These are phyloP conservation scores for Tetrao urogallus DNA, from an alignment of 2,113 vertebrate genomes.

Conservation along the genomic window DNA sequence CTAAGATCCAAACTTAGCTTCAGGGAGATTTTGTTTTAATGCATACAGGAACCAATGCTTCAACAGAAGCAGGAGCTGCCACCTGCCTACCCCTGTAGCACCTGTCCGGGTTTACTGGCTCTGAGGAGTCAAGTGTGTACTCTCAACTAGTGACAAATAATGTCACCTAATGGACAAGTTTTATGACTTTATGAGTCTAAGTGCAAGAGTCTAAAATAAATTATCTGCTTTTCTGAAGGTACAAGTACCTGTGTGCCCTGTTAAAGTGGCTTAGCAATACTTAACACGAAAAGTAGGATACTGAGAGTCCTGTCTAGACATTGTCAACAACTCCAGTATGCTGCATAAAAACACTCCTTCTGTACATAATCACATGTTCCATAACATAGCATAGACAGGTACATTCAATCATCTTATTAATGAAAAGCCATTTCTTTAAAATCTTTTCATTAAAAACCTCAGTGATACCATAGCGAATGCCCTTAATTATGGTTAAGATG, in stretches of 20 bases:
- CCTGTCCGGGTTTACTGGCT: not conserved
- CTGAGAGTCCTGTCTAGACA: not conserved
- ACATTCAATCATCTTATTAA: not conserved
- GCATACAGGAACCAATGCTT: not conserved
- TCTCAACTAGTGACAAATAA: not conserved
- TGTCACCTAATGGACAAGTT: not conserved
- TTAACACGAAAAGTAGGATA: not conserved
- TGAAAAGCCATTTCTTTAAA: not conserved
- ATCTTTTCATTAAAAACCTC: not conserved
- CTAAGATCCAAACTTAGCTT: not conserved
- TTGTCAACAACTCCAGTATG: not conserved
- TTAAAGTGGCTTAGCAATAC: not conserved
- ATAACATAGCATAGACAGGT: not conserved
- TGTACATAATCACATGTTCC: not conserved
- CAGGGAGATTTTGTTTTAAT: not conserved
- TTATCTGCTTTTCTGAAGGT: slow-evolving; percentile 11
- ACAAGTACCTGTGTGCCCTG: not conserved
- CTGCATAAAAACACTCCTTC: not conserved
- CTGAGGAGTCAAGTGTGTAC: not conserved
- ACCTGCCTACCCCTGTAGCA: not conserved
- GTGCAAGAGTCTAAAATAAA: slow-evolving; percentile 13
- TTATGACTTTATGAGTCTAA: not conserved
- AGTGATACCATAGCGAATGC: not conserved
- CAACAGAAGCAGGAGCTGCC: not conserved
- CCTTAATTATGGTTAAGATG: not conserved